These are phyloP conservation scores for Kryptolebias marmoratus DNA, from an alignment of 2,113 vertebrate species.

Conservation along the genomic window DNA sequence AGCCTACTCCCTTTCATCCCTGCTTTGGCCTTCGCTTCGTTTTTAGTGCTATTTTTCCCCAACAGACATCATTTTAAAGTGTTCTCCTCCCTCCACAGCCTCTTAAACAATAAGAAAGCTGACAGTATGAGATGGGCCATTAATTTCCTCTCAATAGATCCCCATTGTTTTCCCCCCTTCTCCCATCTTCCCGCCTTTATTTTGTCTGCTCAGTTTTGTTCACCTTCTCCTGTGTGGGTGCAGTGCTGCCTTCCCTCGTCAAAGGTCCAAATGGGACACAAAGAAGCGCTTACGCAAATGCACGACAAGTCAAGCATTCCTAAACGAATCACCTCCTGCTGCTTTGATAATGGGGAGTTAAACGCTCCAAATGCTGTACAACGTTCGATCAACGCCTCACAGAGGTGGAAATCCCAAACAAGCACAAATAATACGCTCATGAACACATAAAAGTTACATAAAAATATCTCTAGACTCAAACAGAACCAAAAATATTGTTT, in stretches of 20 bases:
- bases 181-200: conserved; percentile 45
- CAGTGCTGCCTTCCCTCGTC: conserved; percentile 41
- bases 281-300: conserved; percentile 24
- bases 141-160: conserved; percentile 70
- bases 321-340: conserved; percentile 72
- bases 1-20: conserved; percentile 76
- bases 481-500: conserved; percentile 30
- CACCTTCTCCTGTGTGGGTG: conserved; percentile 40
- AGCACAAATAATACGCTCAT: neutral
- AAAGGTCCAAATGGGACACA: conserved; percentile 44
- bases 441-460: conserved; percentile 18
- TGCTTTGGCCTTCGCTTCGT: conserved; percentile 65
- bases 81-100: conserved; percentile 56
- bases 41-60: conserved; percentile 74
- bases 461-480: conserved; percentile 35
- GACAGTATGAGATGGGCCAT: conserved; percentile 71
- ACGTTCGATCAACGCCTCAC: conserved; percentile 71
- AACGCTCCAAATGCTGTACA: conserved; percentile 70
- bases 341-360: conserved; percentile 73
- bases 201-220: conserved; percentile 53
- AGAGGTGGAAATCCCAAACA: conserved; percentile 16
- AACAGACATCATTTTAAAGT: conserved; percentile 72
- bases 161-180: conserved; percentile 65
- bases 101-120: conserved; percentile 63
- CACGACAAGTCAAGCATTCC: conserved; percentile 37